Evolutionary conservation across 2,888 invertebrate species (phyloP).

Genomic region (Steromphala cineraria): DNA sequence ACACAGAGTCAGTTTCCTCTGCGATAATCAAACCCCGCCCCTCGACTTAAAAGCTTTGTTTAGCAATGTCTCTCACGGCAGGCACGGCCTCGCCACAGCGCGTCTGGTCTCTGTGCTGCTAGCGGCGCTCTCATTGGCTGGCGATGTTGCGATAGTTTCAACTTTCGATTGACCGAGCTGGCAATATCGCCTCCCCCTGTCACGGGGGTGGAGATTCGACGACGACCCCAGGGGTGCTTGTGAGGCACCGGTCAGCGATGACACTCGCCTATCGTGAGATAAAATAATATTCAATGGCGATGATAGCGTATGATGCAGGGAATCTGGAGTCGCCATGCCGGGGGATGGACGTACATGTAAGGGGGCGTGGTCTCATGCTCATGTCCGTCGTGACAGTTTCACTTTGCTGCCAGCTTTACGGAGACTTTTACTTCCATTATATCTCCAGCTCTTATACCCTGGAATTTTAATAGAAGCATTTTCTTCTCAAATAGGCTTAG

Average conservation of each 20-base stretch:
- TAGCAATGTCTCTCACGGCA: background rate
- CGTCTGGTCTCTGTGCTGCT: background rate
- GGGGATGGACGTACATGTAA: background rate
- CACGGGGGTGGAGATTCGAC: background rate
- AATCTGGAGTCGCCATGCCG: background rate
- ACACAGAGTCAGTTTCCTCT: conserved; percentile 3
- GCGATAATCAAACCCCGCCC: background rate
- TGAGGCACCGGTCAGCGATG: background rate
- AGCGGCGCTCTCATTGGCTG: background rate
- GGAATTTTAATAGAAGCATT: too few species aligned
- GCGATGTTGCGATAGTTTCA: conserved; percentile 5
- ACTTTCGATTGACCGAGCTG: conserved; percentile 3
- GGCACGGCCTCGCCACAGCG: background rate
- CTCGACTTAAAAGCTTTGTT: conserved; percentile 2
- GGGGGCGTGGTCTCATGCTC: background rate
- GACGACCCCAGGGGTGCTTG: background rate
- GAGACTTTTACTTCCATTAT: too few species aligned
- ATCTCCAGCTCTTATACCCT: too few species aligned
- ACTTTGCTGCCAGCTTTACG: too few species aligned
- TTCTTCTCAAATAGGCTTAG: too few species aligned
- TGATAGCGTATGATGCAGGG: background rate
- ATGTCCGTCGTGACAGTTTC: too few species aligned
- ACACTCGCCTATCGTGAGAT: background rate
- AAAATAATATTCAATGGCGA: background rate
- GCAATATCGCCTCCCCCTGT: background rate